Base-by-base conservation (phyloP, 2,888 invertebrate genomes). In the Sinodicranocentrus sp. region DNA sequence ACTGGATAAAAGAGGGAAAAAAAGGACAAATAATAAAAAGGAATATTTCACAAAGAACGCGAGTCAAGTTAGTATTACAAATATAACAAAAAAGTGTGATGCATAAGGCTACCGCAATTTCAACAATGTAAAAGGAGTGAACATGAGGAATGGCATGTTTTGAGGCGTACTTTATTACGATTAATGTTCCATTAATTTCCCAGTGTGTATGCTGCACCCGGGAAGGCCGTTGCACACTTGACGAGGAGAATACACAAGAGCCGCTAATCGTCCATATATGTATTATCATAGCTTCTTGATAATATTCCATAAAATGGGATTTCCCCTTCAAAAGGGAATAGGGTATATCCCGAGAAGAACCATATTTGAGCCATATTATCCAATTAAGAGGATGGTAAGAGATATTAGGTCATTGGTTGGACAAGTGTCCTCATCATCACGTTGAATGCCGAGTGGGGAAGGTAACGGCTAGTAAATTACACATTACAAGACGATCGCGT, bases 181-280 rank as follows among this genome's bases (percentile, higher is more conserved):
- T 57, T 57, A 57, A 23, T 57, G 19, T 21, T 5, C 57, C 3
- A 57, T 57, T 57, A 57, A 57, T 57, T 57, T 57, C 17, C 17
- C 6, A 13, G 17, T 52, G n/a, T 52, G n/a, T 13, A 52, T 3
- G 13, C 52, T 10, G n/a, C 52, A n/a, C 17, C 10, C 10, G 52
- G 39, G 39, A 39, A 39, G 39, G 39, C 39, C 13, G 39, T 39
- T 8, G 13, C 39, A 13, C 13, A 13, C 39, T n/a, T n/a, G n/a
- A n/a, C n/a, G n/a, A n/a, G n/a, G n/a, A n/a, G n/a, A 39, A 39
- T 39, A 39, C 13, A 8, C 13, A 39, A 39, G 39, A 39, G 13
- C 39, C 39, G 39, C n/a, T n/a, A n/a, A n/a, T n/a, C n/a, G 13
- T 39, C 13, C 13, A 39, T 13, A 39, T 5, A 39, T 39, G 39